Evolutionary conservation across 2,113 vertebrate species (phyloP), one percentile per base, ranked within the genome.

Genomic region (Datnioides undecimradiatus): DNA sequence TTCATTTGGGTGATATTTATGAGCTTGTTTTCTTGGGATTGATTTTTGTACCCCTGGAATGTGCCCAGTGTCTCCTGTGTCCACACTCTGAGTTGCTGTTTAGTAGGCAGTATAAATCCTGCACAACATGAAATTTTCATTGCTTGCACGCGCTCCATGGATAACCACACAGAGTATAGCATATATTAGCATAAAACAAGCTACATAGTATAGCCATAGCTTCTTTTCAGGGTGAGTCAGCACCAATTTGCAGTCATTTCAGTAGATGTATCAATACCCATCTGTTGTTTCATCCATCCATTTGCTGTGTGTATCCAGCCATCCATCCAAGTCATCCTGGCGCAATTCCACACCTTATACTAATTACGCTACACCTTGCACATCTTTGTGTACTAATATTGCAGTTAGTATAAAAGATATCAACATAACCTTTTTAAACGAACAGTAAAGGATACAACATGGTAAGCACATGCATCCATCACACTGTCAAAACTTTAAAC

Each of bases 1-100:
- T 82, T 87, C 3, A 79, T 83, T 76, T 81, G 57, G 25, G n/a
- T 62, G 40, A 52, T 77, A 62, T 80, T 79, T 71, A 58, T 52
- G 55, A 31, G 14, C 54, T 79, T 33, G 31, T 27, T 69, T 74
- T 75, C 59, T 43, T 14, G 3, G 34, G 59, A 79, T 84, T 48
- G 74, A 79, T 79, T 81, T 83, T 75, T 75, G 8, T 49, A 29
- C 33, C 31, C 36, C 59, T 79, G 66, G 63, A 83, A 52, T 65
- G 41, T 72, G 33, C 63, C 21, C 68, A 40, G 60, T 51, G 8
- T 43, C 49, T 71, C 52, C 43, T 58, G 25, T 60, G 59, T 76
- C 68, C 49, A 38, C 36, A 34, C 38, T 34, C 46, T 62, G 54
- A 69, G 40, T 54, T 38, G 36, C 60, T 82, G 75, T 78, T 76